Evolutionary conservation across 2,797 vertebrate genomes (phyloP).

Genomic region (Nyctalus aviator): DNA sequence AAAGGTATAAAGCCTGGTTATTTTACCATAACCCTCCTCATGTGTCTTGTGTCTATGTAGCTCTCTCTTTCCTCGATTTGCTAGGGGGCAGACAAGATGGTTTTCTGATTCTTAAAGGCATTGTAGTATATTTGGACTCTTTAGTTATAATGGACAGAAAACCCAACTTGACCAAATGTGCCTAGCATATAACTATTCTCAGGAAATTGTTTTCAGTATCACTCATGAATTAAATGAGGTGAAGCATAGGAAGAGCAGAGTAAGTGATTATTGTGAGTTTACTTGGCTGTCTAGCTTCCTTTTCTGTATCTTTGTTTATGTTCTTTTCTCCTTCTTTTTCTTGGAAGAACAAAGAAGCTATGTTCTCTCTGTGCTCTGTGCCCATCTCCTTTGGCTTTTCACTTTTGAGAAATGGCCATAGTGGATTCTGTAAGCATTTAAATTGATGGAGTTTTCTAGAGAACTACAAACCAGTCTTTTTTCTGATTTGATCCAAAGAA

Average conservation of each 20-base stretch:
- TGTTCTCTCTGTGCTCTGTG: neutral
- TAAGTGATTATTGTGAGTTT: no score
- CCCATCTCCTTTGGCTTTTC: constrained; percentile 26
- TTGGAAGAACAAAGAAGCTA: neutral
- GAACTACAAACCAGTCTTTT: constrained; percentile 45
- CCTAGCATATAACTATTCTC: neutral
- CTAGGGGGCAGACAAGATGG: neutral
- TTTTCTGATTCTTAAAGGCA: neutral
- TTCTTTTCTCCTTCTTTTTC: neutral
- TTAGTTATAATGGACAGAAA: constrained; percentile 27
- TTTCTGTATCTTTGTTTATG: neutral
- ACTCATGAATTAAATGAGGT: neutral
- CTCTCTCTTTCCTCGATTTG: neutral
- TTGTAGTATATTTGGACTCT: neutral
- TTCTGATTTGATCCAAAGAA: constrained; percentile 53
- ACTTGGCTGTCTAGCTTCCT: neutral
- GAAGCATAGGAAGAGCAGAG: neutral
- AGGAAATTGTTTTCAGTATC: neutral
- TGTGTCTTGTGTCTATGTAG: no score
- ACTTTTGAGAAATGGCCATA: neutral
- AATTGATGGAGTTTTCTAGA: constrained; percentile 29
- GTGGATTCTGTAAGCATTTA: constrained; percentile 47
- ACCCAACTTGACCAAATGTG: neutral
- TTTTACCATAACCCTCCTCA: neutral
- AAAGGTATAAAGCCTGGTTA: neutral